Evolutionary conservation across 2,888 invertebrate species (phyloP).

Genomic region (Oxycera nigricornis): DNA sequence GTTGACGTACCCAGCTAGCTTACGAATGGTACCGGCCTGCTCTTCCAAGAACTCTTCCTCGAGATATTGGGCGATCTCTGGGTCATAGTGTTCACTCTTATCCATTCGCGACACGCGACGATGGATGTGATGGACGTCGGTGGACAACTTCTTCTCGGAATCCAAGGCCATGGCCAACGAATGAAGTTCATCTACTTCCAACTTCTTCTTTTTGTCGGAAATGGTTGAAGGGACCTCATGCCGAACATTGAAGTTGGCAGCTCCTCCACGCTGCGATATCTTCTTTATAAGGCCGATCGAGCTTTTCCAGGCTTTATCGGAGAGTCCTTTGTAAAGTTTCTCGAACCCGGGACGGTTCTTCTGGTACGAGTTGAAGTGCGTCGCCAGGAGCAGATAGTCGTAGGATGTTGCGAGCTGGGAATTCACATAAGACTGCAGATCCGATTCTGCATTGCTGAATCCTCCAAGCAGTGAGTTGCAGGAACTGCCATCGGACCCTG

Average conservation of each 20-base stretch:
- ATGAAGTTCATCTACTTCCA: conserved; percentile 69
- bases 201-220: conserved; percentile 46
- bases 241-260: conserved; percentile 64
- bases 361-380: conserved; percentile 79
- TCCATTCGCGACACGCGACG: conserved; percentile 64
- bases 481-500: not conserved
- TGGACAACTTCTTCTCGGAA: conserved; percentile 74
- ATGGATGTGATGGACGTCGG: conserved; percentile 73
- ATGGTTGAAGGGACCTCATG: conserved; percentile 50
- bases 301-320: conserved; percentile 78
- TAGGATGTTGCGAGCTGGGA: conserved; percentile 75
- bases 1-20: conserved; percentile 74
- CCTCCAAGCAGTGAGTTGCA: conserved; percentile 49
- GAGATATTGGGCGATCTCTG: conserved; percentile 76
- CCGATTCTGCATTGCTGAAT: conserved; percentile 53
- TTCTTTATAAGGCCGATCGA: conserved; percentile 79
- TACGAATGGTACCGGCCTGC: conserved; percentile 72
- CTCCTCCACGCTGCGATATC: conserved; percentile 75
- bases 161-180: conserved; percentile 79
- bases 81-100: conserved; percentile 69
- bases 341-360: conserved; percentile 79
- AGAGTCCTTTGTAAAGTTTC: conserved; percentile 74
- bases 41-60: conserved; percentile 78
- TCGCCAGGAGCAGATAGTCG: conserved; percentile 76
- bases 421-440: conserved; percentile 62